Evolutionary conservation across 2,888 invertebrate genomes (phyloP).

Genomic region (Drosophila koepferae): DNA sequence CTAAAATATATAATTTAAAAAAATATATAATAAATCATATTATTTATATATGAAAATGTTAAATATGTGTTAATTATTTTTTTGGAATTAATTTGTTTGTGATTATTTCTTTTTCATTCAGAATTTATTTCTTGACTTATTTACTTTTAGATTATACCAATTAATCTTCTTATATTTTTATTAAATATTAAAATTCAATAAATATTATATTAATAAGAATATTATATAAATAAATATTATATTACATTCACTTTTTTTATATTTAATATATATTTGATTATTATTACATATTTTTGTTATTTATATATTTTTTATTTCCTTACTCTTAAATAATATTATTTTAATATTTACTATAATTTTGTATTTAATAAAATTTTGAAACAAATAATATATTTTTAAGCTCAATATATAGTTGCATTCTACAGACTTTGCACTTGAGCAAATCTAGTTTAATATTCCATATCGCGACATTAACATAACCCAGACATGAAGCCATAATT

Average conservation of each 20-base stretch:
- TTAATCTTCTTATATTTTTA: neutral
- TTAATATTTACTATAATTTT: too few relatives aligned
- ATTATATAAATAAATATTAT: neutral
- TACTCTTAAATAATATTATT: too few relatives aligned
- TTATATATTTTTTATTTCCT: too few relatives aligned
- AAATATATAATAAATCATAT: too few relatives aligned
- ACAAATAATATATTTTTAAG: neutral
- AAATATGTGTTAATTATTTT: too few relatives aligned
- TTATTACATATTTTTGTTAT: neutral
- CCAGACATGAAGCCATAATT: slow-evolving; percentile 10
- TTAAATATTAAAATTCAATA: neutral
- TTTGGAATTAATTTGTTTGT: too few relatives aligned
- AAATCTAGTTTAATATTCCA: slow-evolving; percentile 6
- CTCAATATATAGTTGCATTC: neutral
- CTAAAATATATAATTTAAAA: too few relatives aligned
- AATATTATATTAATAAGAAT: neutral
- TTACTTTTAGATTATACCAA: too few relatives aligned
- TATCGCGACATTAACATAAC: slow-evolving; percentile 13
- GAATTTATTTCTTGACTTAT: too few relatives aligned
- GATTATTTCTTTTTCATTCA: too few relatives aligned
- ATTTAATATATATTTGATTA: neutral
- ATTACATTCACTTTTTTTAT: neutral
- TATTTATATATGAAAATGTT: too few relatives aligned
- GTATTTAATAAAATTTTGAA: neutral
- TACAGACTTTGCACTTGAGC: neutral